phyloP scores from a whole-genome alignment of 2,888 invertebrate species.

The Luperina testacea region DNA sequence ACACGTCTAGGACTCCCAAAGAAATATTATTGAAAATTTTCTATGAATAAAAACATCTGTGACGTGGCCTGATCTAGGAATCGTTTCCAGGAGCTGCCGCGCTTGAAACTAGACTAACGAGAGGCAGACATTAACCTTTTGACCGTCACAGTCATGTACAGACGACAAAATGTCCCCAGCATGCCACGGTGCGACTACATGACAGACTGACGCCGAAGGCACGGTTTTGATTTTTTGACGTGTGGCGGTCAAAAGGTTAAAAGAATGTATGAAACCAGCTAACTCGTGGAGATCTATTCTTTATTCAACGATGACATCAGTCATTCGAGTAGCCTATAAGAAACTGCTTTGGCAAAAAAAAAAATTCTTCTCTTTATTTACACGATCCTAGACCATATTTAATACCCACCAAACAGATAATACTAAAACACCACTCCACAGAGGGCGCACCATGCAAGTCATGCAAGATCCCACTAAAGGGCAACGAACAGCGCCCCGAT shows the following conservation, averaged over 20 bases:
- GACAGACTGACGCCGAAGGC: no score
- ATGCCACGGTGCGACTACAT: no score
- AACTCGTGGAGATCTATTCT: neutral
- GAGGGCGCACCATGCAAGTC: conserved; percentile 74
- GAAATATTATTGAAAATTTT: neutral
- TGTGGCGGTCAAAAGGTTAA: no score
- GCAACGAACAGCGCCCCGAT: conserved; percentile 90
- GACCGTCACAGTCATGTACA: no score
- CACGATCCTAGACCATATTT: neutral
- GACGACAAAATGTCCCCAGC: no score
- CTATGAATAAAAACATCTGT: neutral
- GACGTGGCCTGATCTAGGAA: neutral
- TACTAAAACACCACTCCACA: conserved; percentile 2
- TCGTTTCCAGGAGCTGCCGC: neutral
- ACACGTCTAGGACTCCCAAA: neutral
- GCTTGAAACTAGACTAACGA: neutral
- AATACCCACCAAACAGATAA: neutral
- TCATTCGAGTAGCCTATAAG: neutral
- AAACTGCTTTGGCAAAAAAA: neutral
- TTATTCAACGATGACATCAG: neutral
- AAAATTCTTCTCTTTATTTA: neutral
- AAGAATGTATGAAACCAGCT: neutral
- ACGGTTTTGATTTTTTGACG: no score
- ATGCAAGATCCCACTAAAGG: conserved; percentile 88
- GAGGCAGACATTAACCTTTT: no score